Base-by-base conservation (phyloP, 2,888 invertebrate genomes). In the Leptopilina drosophilae region DNA sequence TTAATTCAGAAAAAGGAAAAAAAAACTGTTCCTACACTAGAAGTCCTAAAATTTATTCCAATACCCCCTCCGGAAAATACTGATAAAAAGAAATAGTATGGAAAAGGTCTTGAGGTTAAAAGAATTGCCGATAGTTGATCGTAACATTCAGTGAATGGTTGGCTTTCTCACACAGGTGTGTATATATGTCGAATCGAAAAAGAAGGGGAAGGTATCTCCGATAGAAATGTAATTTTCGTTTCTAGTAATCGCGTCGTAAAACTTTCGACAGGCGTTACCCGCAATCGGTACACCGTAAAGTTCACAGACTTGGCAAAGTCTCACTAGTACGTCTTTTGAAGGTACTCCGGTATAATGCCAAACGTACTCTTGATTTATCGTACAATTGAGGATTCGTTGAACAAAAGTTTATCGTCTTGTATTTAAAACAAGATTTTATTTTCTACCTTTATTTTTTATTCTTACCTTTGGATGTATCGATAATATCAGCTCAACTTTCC, bases 291-390 rank as follows among this genome's bases (percentile, higher is more conserved):
- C 77, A 83, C 81, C 78, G 84, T 79, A 82, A 83, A 84, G 84
- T 85, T 84, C 83, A 85, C 80, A 79, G 84, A 84, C 83, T 86
- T 82, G 82, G 82, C 84, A 83, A 80, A 83, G 81, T 75, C 80
- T 80, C 76, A 82, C 81, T 79, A 80, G 77, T 84, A 84, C 83
- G 83, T 83, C 84, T 85, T 42, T 85, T 75, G 79, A 79, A 85
- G 84, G 83, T 84, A 84, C 84, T 85, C 85, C n/a, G n/a, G 76
- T 80, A 33, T 33, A 78, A 85, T 85, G 86, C 87, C 86, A 86
- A 85, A 84, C 83, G 80, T 79, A 83, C 81, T 77, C 75, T 49
- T 84, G 86, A 87, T 87, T 87, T 85, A 87, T 84, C 80, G 83
- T 66, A 77, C 84, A 83, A 85, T 85, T 84, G 84, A 78, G 82